Evolutionary conservation across 2,113 vertebrate genomes (phyloP).

Genomic region (Mirza zaza): DNA sequence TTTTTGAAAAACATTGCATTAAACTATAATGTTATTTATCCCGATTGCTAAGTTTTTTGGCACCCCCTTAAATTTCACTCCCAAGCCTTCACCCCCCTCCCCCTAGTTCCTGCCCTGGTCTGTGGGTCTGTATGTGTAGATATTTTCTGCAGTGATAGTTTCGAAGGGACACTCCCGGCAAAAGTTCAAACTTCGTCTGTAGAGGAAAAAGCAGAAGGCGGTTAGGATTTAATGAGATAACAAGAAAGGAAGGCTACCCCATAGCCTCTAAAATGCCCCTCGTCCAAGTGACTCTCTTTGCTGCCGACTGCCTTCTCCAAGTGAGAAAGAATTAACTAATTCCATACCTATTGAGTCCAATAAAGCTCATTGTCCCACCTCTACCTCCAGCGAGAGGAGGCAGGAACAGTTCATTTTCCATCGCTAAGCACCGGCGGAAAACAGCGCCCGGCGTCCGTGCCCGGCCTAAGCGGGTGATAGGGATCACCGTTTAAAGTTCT

Average conservation of each 20-base stretch:
- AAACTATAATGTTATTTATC: neutral
- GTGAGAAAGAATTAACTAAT: conserved; percentile 83
- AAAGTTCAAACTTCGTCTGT: conserved; percentile 70
- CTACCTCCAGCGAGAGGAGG: conserved; percentile 78
- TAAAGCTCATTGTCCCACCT: conserved; percentile 82
- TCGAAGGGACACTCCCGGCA: conserved; percentile 55
- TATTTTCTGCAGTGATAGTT: conserved; percentile 54
- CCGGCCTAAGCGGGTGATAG: conserved; percentile 70
- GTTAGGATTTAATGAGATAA: conserved; percentile 21
- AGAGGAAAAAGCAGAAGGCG: conserved; percentile 21
- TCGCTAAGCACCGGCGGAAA: conserved; percentile 83
- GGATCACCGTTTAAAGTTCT: conserved; percentile 82
- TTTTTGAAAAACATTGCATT: neutral
- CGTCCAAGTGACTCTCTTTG: conserved; percentile 73
- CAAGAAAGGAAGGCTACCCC: neutral
- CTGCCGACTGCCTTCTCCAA: conserved; percentile 79
- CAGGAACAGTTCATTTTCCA: conserved; percentile 78
- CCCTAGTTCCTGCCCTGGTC: neutral
- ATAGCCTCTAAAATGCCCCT: neutral
- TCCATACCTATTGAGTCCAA: conserved; percentile 84
- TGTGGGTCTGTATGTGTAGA: neutral
- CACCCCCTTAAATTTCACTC: neutral
- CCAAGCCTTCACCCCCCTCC: neutral
- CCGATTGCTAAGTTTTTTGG: neutral
- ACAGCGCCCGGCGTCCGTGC: conserved; percentile 62